Percentiles rank a stretch among this genome's conserved stretches.
These are phyloP conservation scores for Melanerpes formicivorus DNA, from an alignment of 2,113 vertebrate species.

Conservation along the genomic window DNA sequence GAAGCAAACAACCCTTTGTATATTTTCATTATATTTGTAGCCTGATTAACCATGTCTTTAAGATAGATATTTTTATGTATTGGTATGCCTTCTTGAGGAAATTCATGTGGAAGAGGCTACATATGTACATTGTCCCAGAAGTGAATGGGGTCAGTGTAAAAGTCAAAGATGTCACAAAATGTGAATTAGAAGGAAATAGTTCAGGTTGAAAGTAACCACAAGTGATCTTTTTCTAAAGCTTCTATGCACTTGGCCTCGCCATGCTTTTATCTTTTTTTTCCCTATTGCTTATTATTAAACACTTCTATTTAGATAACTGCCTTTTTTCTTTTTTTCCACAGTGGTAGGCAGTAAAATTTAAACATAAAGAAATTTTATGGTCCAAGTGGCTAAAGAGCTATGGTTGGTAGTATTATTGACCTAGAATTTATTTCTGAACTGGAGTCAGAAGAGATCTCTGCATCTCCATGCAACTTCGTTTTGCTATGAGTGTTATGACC, in stretches of 20 bases:
- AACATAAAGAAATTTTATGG: neutral
- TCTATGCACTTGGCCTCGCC: neutral
- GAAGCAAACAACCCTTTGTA: neutral
- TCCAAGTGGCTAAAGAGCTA: neutral
- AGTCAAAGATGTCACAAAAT: neutral
- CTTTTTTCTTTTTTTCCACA: neutral
- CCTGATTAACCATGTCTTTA: neutral
- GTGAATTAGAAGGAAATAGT: neutral
- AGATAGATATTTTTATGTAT: neutral
- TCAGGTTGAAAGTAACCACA: neutral
- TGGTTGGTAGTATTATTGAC: neutral
- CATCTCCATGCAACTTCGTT: neutral
- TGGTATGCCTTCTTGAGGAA: neutral
- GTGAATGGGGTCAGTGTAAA: accelerated
- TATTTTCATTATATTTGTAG: neutral
- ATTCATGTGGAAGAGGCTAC: neutral
- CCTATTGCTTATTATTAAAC: neutral
- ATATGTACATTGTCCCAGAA: neutral
- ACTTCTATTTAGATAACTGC: neutral
- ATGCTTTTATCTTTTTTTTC: neutral
- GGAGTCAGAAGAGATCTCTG: neutral
- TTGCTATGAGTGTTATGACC: neutral
- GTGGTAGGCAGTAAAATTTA: neutral
- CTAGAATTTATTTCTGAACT: conserved; percentile 1
- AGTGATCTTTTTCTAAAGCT: neutral